These are phyloP conservation scores for Drosophila oshimai DNA, from an alignment of 1,140 invertebrate species.

Conservation along the genomic window DNA sequence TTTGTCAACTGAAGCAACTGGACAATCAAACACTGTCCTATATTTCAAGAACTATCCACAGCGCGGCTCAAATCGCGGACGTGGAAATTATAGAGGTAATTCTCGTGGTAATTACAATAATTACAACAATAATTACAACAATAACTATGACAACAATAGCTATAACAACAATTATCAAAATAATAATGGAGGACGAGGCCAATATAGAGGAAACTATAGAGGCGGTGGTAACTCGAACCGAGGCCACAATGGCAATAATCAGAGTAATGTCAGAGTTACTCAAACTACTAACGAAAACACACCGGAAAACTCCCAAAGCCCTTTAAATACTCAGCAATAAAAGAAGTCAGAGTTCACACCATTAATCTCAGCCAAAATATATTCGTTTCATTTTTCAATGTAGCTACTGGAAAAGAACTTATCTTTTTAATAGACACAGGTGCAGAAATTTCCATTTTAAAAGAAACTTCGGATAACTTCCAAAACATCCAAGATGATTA, in stretches of 20 bases:
- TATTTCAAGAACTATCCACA: not conserved
- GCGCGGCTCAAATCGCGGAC: not conserved
- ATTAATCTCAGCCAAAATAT: slow-evolving; percentile 1
- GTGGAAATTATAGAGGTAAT: not conserved
- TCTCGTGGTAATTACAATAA: not conserved
- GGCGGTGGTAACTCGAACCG: no score
- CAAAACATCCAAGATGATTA: slow-evolving; percentile 1
- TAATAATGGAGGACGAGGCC: not conserved
- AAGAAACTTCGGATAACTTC: slow-evolving; percentile 4
- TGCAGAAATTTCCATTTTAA: slow-evolving; percentile 6
- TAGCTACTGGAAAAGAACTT: not conserved
- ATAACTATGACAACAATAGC: no score
- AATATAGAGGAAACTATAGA: no score
- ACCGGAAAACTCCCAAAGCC: not conserved
- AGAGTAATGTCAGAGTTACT: no score
- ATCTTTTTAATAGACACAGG: slow-evolving; percentile 11
- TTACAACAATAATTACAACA: not conserved
- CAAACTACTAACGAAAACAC: no score
- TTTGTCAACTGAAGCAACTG: slow-evolving; percentile 26
- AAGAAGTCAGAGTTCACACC: not conserved
- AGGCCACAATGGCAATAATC: no score
- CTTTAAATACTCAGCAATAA: not conserved
- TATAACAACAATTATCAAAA: no score
- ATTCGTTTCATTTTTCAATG: not conserved
- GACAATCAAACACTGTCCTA: slow-evolving; percentile 9